Conservation (phyloP, 1,140 invertebrate species). For the Steinernema feltiae region DNA sequence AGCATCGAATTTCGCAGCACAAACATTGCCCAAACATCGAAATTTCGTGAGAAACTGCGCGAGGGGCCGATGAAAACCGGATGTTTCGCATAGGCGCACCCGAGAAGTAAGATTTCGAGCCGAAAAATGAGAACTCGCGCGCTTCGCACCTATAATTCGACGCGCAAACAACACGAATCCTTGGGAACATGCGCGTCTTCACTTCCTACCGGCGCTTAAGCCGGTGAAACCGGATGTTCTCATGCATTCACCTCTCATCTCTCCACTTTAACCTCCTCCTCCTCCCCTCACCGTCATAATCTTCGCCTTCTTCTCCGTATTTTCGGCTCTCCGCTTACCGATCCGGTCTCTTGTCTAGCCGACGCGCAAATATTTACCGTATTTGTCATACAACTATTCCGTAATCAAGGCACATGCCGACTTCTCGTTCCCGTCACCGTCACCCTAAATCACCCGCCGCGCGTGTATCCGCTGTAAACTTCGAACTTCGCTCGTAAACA, state of each 20-base stretch:
- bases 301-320: neutral
- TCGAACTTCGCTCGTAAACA: neutral
- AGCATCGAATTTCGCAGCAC: neutral
- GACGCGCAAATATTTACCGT: slow-evolving; percentile 11
- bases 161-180: neutral
- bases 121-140: neutral
- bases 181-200: neutral
- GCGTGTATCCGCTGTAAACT: neutral
- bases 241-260: neutral
- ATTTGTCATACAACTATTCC: slow-evolving; percentile 13
- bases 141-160: neutral
- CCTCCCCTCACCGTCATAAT: neutral
- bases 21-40: neutral
- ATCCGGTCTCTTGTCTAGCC: neutral
- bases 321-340: neutral
- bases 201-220: neutral
- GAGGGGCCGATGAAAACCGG: neutral
- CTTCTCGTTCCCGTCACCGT: neutral
- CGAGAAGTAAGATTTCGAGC: neutral
- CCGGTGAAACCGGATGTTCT: neutral
- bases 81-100: neutral
- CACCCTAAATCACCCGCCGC: neutral
- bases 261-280: neutral
- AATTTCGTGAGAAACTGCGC: neutral
- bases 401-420: slow-evolving; percentile 10